These are phyloP conservation scores for Tridacna gigas DNA, from an alignment of 2,888 invertebrate genomes.

Conservation along the genomic window DNA sequence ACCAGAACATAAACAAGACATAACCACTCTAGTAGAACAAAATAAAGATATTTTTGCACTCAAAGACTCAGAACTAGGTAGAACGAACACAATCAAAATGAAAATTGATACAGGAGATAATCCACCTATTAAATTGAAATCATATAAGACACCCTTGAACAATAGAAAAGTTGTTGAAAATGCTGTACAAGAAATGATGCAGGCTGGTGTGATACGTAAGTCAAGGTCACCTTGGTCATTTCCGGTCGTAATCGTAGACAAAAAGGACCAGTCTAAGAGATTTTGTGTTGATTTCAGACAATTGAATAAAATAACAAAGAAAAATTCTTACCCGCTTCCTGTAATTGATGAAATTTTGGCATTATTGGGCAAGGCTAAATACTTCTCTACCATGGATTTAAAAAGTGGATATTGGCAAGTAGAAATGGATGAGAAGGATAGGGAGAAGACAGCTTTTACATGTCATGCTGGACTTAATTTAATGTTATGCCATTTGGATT, in stretches of 20 bases:
- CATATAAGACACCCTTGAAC: not conserved
- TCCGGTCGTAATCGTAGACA: not conserved
- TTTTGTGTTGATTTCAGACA: slow-evolving; percentile 9
- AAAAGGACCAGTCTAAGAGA: not conserved
- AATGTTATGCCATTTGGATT: not conserved
- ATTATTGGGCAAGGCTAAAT: not conserved
- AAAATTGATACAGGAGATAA: slow-evolving; percentile 11
- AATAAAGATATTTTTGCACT: too few relatives aligned
- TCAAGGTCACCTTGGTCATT: not conserved
- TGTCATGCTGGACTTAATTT: not conserved
- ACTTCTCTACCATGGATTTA: slow-evolving; percentile 11
- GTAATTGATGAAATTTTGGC: slow-evolving; percentile 3
- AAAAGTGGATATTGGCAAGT: slow-evolving; percentile 1
- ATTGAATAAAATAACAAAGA: not conserved
- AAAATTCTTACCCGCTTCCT: not conserved
- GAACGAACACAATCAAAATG: not conserved
- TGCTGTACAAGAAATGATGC: not conserved
- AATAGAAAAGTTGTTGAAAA: slow-evolving; percentile 8
- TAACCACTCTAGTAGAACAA: too few relatives aligned
- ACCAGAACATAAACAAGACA: too few relatives aligned
- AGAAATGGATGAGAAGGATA: not conserved
- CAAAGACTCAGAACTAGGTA: slow-evolving; percentile 14
- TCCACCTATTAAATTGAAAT: not conserved
- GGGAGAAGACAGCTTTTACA: slow-evolving; percentile 1
- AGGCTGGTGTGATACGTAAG: slow-evolving; percentile 11